Evolutionary conservation across 2,797 vertebrate genomes (phyloP).

Genomic region (Coranthus polyacanthus): DNA sequence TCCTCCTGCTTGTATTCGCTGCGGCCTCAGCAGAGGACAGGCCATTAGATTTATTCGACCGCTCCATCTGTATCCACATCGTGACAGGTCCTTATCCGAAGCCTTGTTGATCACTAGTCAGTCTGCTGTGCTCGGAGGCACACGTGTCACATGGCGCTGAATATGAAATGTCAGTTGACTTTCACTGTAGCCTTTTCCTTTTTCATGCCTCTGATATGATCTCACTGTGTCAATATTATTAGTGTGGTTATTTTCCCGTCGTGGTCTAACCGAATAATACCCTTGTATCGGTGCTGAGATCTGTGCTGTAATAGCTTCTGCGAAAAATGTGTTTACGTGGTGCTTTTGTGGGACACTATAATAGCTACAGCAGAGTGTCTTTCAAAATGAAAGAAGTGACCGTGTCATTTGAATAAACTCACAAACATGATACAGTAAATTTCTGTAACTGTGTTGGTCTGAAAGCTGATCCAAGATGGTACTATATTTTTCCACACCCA

Average conservation of each 20-base stretch:
- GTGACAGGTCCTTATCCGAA: conserved; percentile 6
- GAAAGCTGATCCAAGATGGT: background rate
- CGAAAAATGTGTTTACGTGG: background rate
- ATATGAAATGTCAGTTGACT: conserved; percentile 20
- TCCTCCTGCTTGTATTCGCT: conserved; percentile 17
- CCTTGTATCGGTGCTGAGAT: background rate
- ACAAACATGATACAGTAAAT: background rate
- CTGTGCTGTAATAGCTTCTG: conserved; percentile 5
- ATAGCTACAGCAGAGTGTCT: background rate
- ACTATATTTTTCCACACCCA: background rate
- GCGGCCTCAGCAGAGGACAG: conserved; percentile 29
- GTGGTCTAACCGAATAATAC: background rate
- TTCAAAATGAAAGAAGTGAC: background rate
- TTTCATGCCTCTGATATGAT: conserved; percentile 1
- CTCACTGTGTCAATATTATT: conserved; percentile 6
- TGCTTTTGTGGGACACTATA: background rate
- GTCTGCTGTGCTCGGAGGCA: conserved; percentile 17
- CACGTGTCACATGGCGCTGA: conserved; percentile 14
- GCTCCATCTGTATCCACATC: conserved; percentile 31
- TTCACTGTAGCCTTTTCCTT: background rate
- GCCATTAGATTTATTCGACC: conserved; percentile 20
- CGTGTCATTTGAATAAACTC: conserved; percentile 18
- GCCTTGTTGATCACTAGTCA: conserved; percentile 8
- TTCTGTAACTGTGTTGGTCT: background rate
- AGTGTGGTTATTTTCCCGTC: conserved; percentile 1